These are phyloP conservation scores for Calidris pugnax DNA, from an alignment of 2,113 vertebrate species.

Conservation along the genomic window DNA sequence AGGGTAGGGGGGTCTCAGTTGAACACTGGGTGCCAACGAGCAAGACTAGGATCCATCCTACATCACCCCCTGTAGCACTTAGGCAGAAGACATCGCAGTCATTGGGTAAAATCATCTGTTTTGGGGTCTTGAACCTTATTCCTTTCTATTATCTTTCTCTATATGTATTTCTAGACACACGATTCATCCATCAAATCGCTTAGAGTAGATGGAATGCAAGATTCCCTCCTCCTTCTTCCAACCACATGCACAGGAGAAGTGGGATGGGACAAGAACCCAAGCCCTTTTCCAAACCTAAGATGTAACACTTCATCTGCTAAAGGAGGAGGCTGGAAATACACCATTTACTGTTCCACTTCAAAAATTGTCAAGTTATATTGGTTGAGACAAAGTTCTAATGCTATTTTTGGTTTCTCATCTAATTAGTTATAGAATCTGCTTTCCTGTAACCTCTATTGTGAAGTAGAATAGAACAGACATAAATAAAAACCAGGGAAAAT, in stretches of 20 bases:
- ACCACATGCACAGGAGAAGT: not conserved
- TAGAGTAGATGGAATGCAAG: not conserved
- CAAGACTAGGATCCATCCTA: not conserved
- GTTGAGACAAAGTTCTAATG: not conserved
- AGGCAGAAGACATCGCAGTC: not conserved
- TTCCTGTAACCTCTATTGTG: not conserved
- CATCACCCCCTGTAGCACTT: too few species aligned
- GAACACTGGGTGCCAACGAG: fast-evolving
- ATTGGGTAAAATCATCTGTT: fast-evolving
- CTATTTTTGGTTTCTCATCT: not conserved
- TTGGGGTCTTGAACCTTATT: not conserved
- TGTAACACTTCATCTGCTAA: not conserved
- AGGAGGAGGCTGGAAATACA: not conserved
- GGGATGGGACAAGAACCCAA: not conserved
- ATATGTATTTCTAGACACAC: not conserved
- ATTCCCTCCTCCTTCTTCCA: not conserved
- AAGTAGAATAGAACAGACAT: not conserved
- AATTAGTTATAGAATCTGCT: not conserved
- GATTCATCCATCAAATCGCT: not conserved
- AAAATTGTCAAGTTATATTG: not conserved
- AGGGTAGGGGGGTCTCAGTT: too few species aligned
- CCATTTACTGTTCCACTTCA: not conserved
- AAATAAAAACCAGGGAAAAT: not conserved
- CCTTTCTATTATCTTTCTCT: not conserved
- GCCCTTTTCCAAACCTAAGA: not conserved